phyloP scores from a whole-genome alignment of 2,113 vertebrate species.

The Symphodus melops region DNA sequence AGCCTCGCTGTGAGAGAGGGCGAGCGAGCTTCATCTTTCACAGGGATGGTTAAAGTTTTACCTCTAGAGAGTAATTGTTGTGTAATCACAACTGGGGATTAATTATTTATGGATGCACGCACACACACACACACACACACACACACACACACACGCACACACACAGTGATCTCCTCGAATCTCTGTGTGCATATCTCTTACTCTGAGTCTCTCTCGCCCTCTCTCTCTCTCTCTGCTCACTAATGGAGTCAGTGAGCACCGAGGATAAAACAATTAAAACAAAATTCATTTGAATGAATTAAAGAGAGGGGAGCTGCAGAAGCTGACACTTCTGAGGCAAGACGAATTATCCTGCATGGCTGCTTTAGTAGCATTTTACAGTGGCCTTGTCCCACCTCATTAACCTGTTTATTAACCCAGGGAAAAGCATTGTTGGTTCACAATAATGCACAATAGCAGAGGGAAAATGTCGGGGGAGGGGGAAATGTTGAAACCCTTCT shows the following conservation, averaged over 20 bases:
- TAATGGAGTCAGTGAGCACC: constrained; percentile 72
- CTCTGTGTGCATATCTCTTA: constrained; percentile 17
- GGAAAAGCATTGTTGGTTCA: constrained; percentile 50
- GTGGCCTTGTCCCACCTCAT: constrained; percentile 66
- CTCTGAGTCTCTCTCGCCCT: neutral
- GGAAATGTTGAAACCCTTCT: neutral
- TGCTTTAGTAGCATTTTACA: constrained; percentile 65
- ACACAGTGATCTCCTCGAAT: constrained; percentile 27
- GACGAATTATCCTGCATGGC: constrained; percentile 72
- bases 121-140: constrained; percentile 28
- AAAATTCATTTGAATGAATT: constrained; percentile 77
- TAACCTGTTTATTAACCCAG: constrained; percentile 63
- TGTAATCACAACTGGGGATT: constrained; percentile 71
- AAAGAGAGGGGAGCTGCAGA: constrained; percentile 64
- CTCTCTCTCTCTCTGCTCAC: constrained; percentile 41
- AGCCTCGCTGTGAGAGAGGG: constrained; percentile 51
- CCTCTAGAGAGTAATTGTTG: constrained; percentile 73
- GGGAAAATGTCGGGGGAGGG: neutral
- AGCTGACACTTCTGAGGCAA: constrained; percentile 68
- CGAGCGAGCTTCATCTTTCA: constrained; percentile 59
- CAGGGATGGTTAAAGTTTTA: constrained; percentile 70
- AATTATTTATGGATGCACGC: constrained; percentile 68
- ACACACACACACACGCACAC: constrained; percentile 9
- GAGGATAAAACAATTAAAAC: constrained; percentile 77
- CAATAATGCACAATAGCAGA: constrained; percentile 34